These are phyloP conservation scores for Centropus bengalensis DNA, from an alignment of 2,113 vertebrate species.

Conservation along the genomic window DNA sequence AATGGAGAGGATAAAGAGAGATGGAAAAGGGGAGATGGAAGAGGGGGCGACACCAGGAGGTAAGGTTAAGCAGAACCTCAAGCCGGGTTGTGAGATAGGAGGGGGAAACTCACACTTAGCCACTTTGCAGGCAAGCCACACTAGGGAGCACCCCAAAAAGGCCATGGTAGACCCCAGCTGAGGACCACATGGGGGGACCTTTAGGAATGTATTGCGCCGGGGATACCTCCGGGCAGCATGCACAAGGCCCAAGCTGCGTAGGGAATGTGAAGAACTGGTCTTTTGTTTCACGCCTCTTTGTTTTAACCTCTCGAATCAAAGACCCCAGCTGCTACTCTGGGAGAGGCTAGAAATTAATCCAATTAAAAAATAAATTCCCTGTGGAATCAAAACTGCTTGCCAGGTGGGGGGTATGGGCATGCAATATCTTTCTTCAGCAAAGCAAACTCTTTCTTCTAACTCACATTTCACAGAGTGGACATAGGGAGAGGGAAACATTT, in stretches of 20 bases:
- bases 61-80: background rate
- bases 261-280: constrained; percentile 42
- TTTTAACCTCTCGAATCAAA: constrained; percentile 67
- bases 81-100: background rate
- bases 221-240: background rate
- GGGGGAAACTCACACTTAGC: background rate
- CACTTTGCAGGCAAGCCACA: background rate
- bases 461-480: background rate
- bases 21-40: background rate
- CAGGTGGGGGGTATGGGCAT: background rate
- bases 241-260: background rate
- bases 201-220: background rate
- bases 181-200: background rate
- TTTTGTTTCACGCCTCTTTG: constrained; percentile 61
- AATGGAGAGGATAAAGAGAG: background rate
- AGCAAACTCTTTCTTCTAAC: constrained; percentile 31
- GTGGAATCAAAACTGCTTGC: constrained; percentile 35
- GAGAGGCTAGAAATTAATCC: constrained; percentile 67
- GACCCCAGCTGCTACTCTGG: constrained; percentile 53
- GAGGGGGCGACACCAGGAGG: background rate
- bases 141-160: background rate
- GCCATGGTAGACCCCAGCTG: background rate
- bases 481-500: background rate
- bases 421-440: background rate
- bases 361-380: constrained; percentile 57